Conservation (phyloP, 2,113 vertebrate genomes). For the Anarrhichthys ocellatus region DNA sequence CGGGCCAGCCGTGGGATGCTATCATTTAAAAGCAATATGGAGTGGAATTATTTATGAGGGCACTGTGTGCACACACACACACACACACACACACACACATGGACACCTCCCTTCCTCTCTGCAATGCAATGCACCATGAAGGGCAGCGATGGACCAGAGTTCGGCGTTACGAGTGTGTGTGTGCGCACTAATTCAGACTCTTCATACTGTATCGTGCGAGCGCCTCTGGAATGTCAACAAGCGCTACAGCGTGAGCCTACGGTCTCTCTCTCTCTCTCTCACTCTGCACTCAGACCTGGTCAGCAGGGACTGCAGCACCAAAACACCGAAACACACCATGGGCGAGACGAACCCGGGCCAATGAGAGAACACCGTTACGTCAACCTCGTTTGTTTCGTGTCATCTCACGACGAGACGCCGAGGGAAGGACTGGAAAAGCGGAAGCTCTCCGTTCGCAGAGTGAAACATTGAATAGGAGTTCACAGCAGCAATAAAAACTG, state of each 20-base stretch:
- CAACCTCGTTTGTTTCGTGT: not conserved
- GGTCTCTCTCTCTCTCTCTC: not conserved
- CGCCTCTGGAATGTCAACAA: conserved; percentile 41
- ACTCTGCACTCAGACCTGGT: conserved; percentile 21
- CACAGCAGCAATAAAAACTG: not conserved
- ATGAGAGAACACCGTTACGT: not conserved
- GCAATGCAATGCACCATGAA: conserved; percentile 63
- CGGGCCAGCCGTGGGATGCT: conserved; percentile 69
- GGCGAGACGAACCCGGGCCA: not conserved
- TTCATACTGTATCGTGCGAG: conserved; percentile 23
- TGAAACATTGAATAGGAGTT: too few species aligned
- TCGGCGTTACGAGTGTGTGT: conserved; percentile 20
- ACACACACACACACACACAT: conserved; percentile 15
- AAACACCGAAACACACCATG: not conserved
- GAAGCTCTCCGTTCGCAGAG: not conserved
- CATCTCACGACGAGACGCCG: not conserved
- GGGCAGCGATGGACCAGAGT: conserved; percentile 56
- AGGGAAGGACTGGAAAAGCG: not conserved
- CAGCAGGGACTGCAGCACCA: conserved; percentile 12
- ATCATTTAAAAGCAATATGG: conserved; percentile 81
- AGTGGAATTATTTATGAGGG: conserved; percentile 77
- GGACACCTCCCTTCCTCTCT: conserved; percentile 30
- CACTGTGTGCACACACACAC: conserved; percentile 34
- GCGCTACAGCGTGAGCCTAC: not conserved
- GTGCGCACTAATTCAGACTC: conserved; percentile 33